Percentiles rank a stretch among this genome's conserved stretches.
Evolutionary conservation across 2,113 vertebrate genomes (phyloP).

Genomic region (Raja brachyura): DNA sequence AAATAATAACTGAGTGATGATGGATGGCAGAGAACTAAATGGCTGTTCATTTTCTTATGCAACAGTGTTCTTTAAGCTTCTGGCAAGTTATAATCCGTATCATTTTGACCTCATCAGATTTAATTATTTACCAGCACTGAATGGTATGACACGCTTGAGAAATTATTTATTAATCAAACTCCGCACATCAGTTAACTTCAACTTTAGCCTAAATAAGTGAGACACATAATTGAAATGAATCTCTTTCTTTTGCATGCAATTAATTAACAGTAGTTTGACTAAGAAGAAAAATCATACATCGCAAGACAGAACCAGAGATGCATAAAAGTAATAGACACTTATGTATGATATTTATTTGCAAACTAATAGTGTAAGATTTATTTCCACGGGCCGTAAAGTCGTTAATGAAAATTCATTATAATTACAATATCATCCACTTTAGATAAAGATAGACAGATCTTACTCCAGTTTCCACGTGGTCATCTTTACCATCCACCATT

Average conservation of each 20-base stretch:
- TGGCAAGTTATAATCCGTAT: neutral
- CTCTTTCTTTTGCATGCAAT: neutral
- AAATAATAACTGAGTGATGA: neutral
- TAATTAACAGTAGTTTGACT: neutral
- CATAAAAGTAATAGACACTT: neutral
- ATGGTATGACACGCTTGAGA: neutral
- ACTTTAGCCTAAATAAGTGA: neutral
- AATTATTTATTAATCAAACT: slow-evolving; percentile 16
- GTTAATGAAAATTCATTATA: neutral
- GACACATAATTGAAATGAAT: neutral
- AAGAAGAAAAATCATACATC: neutral
- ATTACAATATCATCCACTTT: neutral
- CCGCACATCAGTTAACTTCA: neutral
- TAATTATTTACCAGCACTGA: slow-evolving; percentile 6
- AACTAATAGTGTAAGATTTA: neutral
- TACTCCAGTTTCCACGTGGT: neutral
- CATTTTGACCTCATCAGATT: neutral
- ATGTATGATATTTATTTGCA: neutral
- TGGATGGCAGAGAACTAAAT: neutral
- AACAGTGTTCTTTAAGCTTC: neutral
- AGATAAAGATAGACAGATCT: neutral
- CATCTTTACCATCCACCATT: too few relatives aligned
- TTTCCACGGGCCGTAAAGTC: neutral
- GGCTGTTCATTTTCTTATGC: neutral
- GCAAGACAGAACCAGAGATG: neutral